Evolutionary conservation across 1,140 invertebrate genomes (phyloP).

Genomic region (Diabrotica undecimpunctata): DNA sequence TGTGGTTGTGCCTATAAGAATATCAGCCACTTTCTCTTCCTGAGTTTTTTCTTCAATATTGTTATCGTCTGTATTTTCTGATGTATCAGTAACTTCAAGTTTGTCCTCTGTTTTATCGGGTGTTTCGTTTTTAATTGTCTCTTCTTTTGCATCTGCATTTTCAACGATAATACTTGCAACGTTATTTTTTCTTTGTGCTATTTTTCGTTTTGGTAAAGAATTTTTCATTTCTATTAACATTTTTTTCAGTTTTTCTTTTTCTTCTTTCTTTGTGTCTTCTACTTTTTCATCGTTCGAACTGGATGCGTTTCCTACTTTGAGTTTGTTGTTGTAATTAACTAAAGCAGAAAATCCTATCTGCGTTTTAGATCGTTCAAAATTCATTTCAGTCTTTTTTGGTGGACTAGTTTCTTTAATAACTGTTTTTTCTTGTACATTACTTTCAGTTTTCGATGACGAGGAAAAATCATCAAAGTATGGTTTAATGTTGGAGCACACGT

Average conservation of each 20-base stretch:
- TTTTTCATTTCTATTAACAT: constrained; percentile 66
- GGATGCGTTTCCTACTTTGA: constrained; percentile 17
- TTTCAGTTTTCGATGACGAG: constrained; percentile 22
- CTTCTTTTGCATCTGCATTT: constrained; percentile 29
- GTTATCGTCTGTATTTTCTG: constrained; percentile 1
- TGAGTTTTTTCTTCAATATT: constrained; percentile 27
- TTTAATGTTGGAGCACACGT: constrained; percentile 51
- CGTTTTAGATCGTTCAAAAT: constrained; percentile 42
- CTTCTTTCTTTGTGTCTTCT: constrained; percentile 46
- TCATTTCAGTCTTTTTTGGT: constrained; percentile 20
- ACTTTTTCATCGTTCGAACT: constrained; percentile 19
- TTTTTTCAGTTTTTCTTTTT: constrained; percentile 55
- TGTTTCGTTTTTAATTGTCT: constrained; percentile 17
- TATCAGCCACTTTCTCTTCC: constrained; percentile 37
- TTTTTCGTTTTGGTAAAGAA: constrained; percentile 55
- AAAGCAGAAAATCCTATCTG: constrained; percentile 44
- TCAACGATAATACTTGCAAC: constrained; percentile 41
- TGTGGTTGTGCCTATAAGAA: constrained; percentile 35
- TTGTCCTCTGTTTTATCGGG: constrained; percentile 6
- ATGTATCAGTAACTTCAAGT: constrained; percentile 14
- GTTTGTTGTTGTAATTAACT: constrained; percentile 30
- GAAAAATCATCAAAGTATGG: constrained; percentile 46
- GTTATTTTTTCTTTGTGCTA: constrained; percentile 32
- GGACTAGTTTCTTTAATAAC: constrained; percentile 21
- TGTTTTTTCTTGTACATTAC: constrained; percentile 26